Evolutionary conservation across 2,888 invertebrate species (phyloP).

Genomic region (Spilarctia lutea): DNA sequence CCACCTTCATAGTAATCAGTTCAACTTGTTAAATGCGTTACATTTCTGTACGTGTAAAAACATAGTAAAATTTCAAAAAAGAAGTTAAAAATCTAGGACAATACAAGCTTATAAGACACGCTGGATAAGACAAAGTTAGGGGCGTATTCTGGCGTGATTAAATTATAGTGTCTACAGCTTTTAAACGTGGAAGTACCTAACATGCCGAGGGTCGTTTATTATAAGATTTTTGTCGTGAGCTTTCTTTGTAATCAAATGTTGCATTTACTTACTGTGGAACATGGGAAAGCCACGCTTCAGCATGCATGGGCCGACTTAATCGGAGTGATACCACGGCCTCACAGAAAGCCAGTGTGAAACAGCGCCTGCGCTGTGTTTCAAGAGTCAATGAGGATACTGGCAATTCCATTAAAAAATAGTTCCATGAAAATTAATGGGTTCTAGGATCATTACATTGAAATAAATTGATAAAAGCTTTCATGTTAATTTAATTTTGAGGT

Average conservation of each 20-base stretch:
- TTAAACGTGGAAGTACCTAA: slow-evolving; percentile 40
- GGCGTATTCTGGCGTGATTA: slow-evolving; percentile 31
- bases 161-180: slow-evolving; percentile 45
- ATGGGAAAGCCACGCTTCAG: too few species aligned
- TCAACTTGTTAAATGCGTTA: too few species aligned
- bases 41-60: neutral
- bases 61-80: slow-evolving; percentile 38
- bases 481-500: neutral
- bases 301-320: too few species aligned
- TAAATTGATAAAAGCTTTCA: slow-evolving; percentile 38
- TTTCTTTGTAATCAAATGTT: slow-evolving; percentile 50
- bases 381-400: too few species aligned
- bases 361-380: too few species aligned
- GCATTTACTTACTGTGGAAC: slow-evolving; percentile 44
- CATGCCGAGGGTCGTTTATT: slow-evolving; percentile 49
- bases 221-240: slow-evolving; percentile 47
- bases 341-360: too few species aligned
- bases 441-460: slow-evolving; percentile 25
- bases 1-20: too few species aligned
- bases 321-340: too few species aligned
- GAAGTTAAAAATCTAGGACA: slow-evolving; percentile 32
- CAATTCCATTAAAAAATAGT: too few species aligned
- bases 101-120: slow-evolving; percentile 16
- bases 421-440: slow-evolving; percentile 33
- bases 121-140: slow-evolving; percentile 42